A percentile compares a stretch with the other conserved stretches of the same genome.
phyloP scores from a whole-genome alignment of 1,140 invertebrate genomes.

The Drosophila nannoptera region DNA sequence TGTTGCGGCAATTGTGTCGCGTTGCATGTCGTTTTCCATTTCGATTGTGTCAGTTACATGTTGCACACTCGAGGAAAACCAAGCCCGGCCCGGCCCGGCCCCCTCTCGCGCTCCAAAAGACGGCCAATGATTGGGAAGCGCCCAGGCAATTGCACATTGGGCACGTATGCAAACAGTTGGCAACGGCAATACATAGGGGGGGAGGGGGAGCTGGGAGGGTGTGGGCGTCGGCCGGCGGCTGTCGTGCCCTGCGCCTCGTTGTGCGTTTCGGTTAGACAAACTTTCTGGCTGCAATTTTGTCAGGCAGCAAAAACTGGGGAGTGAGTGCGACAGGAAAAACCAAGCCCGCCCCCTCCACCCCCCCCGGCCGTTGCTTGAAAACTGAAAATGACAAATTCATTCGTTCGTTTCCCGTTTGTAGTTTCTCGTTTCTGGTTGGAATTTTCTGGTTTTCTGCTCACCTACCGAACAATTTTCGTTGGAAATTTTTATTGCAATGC shows the following conservation, averaged over 20 bases:
- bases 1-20: slow-evolving; percentile 47
- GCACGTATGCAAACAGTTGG: slow-evolving; percentile 68
- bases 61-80: slow-evolving; percentile 36
- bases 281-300: slow-evolving; percentile 67
- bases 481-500: slow-evolving; percentile 59
- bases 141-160: slow-evolving; percentile 73
- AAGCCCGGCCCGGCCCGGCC: background rate
- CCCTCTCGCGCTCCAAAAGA: slow-evolving; percentile 1
- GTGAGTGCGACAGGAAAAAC: slow-evolving; percentile 20
- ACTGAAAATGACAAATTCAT: slow-evolving; percentile 61
- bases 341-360: slow-evolving; percentile 8
- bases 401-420: slow-evolving; percentile 36
- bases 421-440: slow-evolving; percentile 22
- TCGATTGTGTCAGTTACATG: slow-evolving; percentile 75
- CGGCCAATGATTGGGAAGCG: slow-evolving; percentile 69
- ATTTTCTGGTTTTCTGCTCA: slow-evolving; percentile 43
- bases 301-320: slow-evolving; percentile 15
- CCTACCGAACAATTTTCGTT: slow-evolving; percentile 65
- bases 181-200: slow-evolving; percentile 11
- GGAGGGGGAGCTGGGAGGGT: background rate
- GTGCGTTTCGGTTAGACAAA: slow-evolving; percentile 46
- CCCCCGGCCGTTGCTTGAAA: background rate
- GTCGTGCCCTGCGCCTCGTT: background rate
- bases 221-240: slow-evolving; percentile 5
- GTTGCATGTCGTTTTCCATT: slow-evolving; percentile 73